Evolutionary conservation across 1,140 invertebrate genomes (phyloP).

Genomic region (Mesaphorura yosii): DNA sequence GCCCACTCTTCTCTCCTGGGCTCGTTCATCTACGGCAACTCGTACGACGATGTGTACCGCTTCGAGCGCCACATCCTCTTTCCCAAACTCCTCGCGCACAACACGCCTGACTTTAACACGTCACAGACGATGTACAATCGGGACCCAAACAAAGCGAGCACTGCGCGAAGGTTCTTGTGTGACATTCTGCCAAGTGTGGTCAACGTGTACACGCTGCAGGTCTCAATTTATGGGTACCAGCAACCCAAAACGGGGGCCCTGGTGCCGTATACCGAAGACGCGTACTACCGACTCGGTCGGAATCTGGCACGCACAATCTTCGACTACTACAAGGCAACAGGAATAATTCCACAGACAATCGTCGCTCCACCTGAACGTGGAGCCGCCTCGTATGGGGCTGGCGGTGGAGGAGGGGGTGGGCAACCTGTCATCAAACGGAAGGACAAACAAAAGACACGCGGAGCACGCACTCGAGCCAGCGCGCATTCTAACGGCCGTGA

Average conservation of each 20-base stretch:
- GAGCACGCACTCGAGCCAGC: conserved; percentile 10
- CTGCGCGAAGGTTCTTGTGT: conserved; percentile 61
- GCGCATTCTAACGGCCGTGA: conserved; percentile 1
- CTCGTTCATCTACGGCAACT: conserved; percentile 90
- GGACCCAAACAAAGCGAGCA: conserved; percentile 72
- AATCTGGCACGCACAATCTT: conserved; percentile 62
- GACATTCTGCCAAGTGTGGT: conserved; percentile 54
- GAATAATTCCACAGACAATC: conserved; percentile 49
- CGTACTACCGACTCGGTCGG: conserved; percentile 59
- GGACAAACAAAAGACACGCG: conserved; percentile 33
- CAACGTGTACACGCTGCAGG: conserved; percentile 73
- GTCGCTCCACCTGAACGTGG: conserved; percentile 42
- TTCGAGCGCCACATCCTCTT: conserved; percentile 76
- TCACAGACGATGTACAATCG: conserved; percentile 80
- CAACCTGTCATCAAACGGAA: no score
- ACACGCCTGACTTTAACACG: conserved; percentile 69
- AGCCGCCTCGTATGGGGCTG: no score
- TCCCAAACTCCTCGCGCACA: conserved; percentile 72
- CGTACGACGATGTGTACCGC: conserved; percentile 84
- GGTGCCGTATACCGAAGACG: conserved; percentile 76
- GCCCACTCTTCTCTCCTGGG: conserved; percentile 83
- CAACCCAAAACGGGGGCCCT: conserved; percentile 50
- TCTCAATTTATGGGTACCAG: conserved; percentile 72
- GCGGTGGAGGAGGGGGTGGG: no score
- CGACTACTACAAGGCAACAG: conserved; percentile 66